Conservation (phyloP, 2,797 vertebrate species). For the Denticeps clupeoides region DNA sequence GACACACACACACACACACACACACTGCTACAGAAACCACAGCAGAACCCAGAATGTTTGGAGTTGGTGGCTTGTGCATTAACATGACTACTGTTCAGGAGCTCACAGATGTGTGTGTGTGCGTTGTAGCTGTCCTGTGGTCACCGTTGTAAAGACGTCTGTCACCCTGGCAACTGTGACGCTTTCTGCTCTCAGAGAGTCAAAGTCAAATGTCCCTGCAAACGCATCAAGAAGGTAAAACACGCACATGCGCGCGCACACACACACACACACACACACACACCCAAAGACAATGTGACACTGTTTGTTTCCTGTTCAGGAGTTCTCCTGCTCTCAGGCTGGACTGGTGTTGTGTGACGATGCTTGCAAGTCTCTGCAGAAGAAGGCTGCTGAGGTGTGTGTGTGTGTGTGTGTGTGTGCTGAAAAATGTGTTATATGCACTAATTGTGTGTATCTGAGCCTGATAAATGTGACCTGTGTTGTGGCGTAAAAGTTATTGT, state of each 20-base stretch:
- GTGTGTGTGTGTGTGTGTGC: neutral
- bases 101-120: conserved; percentile 22
- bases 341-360: conserved; percentile 65
- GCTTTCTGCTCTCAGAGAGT: conserved; percentile 81
- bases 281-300: conserved; percentile 4
- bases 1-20: neutral
- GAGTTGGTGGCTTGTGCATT: neutral
- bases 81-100: neutral
- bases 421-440: neutral
- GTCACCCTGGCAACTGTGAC: conserved; percentile 75
- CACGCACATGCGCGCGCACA: conserved; percentile 2
- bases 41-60: neutral
- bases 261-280: neutral
- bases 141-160: conserved; percentile 83
- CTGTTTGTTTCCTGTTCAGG: conserved; percentile 45
- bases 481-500: no score
- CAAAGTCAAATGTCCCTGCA: conserved; percentile 83
- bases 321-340: conserved; percentile 63
- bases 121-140: conserved; percentile 71
- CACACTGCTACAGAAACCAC: neutral
- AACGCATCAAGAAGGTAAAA: conserved; percentile 82
- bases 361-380: conserved; percentile 71
- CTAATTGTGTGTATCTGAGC: neutral
- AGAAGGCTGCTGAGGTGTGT: conserved; percentile 70
- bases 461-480: no score